Evolutionary conservation across 1,140 invertebrate species (phyloP).

Genomic region (Drosophila nikananu): DNA sequence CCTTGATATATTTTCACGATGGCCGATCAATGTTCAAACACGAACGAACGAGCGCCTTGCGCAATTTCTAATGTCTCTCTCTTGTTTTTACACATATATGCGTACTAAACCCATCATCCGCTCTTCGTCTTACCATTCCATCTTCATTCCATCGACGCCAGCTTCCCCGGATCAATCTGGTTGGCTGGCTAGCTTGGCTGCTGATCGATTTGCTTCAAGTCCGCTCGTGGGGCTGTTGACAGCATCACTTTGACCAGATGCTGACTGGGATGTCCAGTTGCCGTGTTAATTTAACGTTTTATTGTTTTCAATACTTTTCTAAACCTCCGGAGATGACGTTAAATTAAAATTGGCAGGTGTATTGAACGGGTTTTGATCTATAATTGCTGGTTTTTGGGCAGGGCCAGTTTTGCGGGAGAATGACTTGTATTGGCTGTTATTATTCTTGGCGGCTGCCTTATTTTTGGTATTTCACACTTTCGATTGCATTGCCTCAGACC

Average conservation of each 20-base stretch:
- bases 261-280: conserved; percentile 60
- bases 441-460: conserved; percentile 57
- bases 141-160: conserved; percentile 32
- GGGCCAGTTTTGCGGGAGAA: conserved; percentile 18
- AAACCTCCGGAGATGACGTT: neutral
- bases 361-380: conserved; percentile 42
- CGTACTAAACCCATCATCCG: conserved; percentile 69
- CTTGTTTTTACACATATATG: conserved; percentile 70
- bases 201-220: conserved; percentile 67
- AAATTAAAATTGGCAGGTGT: conserved; percentile 44
- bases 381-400: conserved; percentile 17
- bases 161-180: conserved; percentile 17
- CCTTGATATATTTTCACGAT: conserved; percentile 80
- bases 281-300: conserved; percentile 55
- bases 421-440: conserved; percentile 31
- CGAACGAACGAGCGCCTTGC: conserved; percentile 41
- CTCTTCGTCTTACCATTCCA: conserved; percentile 22
- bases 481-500: conserved; percentile 52
- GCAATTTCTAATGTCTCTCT: conserved; percentile 76
- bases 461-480: conserved; percentile 51
- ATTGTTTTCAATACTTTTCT: conserved; percentile 51
- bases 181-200: conserved; percentile 19
- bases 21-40: conserved; percentile 61
- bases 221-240: conserved; percentile 56
- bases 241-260: neutral